phyloP scores from a whole-genome alignment of 1,140 invertebrate species.

The Schlechtendalia chinensis region DNA sequence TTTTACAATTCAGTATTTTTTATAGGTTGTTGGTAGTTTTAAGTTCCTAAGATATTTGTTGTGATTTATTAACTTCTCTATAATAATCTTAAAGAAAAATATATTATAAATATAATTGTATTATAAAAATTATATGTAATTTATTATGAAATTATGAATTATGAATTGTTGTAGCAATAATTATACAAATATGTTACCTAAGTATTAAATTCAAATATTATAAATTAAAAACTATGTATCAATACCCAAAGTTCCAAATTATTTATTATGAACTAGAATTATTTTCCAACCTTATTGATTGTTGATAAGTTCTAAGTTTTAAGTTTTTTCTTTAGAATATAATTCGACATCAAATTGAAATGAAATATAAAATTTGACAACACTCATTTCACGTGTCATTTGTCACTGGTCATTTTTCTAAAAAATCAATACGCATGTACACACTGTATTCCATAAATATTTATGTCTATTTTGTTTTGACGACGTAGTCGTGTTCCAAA shows the following conservation, averaged over 20 bases:
- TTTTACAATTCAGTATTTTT: constrained; percentile 38
- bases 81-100: constrained; percentile 1
- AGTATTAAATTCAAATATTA: constrained; percentile 42
- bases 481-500: too few relatives aligned
- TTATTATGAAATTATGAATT: background rate
- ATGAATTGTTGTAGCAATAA: constrained; percentile 26
- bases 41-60: constrained; percentile 45
- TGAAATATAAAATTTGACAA: too few relatives aligned
- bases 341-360: too few relatives aligned
- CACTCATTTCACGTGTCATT: too few relatives aligned
- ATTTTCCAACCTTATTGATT: too few relatives aligned
- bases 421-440: too few relatives aligned
- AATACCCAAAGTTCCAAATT: background rate
- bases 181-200: constrained; percentile 35
- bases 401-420: too few relatives aligned
- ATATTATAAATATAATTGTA: background rate
- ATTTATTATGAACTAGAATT: background rate
- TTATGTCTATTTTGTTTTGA: too few relatives aligned
- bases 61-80: constrained; percentile 42
- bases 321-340: too few relatives aligned
- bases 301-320: too few relatives aligned
- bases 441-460: too few relatives aligned
- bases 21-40: constrained; percentile 40
- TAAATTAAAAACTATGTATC: background rate
- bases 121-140: background rate